Conservation (phyloP, 2,113 vertebrate genomes). For the Gymnogyps californianus region DNA sequence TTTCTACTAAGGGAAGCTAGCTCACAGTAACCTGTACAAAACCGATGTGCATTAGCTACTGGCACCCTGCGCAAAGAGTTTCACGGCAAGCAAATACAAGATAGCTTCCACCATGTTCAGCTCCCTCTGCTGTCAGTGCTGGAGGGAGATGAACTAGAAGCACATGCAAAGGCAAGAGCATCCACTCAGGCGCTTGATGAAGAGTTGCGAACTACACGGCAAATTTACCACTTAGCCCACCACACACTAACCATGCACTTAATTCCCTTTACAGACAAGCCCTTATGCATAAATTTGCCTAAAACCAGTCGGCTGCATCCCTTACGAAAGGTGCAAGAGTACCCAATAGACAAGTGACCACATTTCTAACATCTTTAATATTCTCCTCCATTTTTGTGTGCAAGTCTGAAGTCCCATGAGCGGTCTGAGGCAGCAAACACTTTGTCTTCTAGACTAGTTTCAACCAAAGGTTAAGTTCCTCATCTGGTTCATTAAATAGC, state of each 20-base stretch:
- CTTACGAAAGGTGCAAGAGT: rapidly evolving
- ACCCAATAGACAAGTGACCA: rapidly evolving
- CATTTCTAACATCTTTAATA: background rate
- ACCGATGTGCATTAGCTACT: background rate
- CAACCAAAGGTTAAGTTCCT: background rate
- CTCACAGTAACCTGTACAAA: background rate
- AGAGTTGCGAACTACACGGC: rapidly evolving
- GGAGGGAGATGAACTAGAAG: background rate
- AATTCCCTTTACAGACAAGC: background rate
- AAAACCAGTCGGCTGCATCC: background rate
- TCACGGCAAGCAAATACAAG: background rate
- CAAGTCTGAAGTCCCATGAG: background rate
- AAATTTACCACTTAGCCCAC: background rate
- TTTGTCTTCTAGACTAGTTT: background rate
- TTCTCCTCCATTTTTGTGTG: background rate
- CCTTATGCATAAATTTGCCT: background rate
- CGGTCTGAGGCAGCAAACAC: background rate
- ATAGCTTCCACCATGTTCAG: rapidly evolving
- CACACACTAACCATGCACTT: background rate
- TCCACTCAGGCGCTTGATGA: background rate
- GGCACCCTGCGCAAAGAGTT: background rate
- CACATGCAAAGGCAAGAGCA: background rate
- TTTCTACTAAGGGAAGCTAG: background rate
- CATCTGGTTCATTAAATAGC: background rate
- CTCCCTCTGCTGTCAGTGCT: background rate